Evolutionary conservation across 2,797 vertebrate species (phyloP).

Genomic region (Syngnathus acus): DNA sequence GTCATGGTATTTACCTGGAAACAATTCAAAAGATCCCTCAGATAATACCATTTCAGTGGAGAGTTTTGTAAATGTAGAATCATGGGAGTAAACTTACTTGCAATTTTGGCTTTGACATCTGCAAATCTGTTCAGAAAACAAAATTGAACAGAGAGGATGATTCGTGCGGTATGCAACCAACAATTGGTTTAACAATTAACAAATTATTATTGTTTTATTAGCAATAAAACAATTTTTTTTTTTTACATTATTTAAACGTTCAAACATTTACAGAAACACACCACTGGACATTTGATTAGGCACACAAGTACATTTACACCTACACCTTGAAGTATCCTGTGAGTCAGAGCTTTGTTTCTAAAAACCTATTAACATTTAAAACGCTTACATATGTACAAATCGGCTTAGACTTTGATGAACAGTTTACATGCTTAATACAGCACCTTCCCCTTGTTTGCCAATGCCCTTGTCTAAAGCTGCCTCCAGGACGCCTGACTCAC

Average conservation of each 20-base stretch:
- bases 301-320: too few species aligned
- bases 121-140: constrained; percentile 79
- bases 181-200: too few species aligned
- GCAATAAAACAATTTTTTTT: too few species aligned
- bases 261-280: too few species aligned
- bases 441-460: constrained; percentile 32
- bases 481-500: constrained; percentile 68
- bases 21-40: background rate
- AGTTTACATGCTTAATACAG: constrained; percentile 26
- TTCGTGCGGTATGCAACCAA: background rate
- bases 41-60: background rate
- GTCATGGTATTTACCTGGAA: constrained; percentile 94
- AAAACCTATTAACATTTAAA: constrained; percentile 2
- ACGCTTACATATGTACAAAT: constrained; percentile 8
- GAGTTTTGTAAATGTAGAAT: background rate
- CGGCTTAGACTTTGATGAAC: constrained; percentile 22
- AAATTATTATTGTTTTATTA: too few species aligned
- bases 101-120: constrained; percentile 98
- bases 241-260: too few species aligned
- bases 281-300: background rate
- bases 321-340: background rate
- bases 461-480: constrained; percentile 40
- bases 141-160: constrained; percentile 23
- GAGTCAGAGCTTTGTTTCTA: constrained; percentile 11
- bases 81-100: constrained; percentile 78